A percentile compares a stretch with the other conserved stretches of the same genome.
Conservation (phyloP, 2,797 vertebrate species). For the Enteromius argenteus region DNA sequence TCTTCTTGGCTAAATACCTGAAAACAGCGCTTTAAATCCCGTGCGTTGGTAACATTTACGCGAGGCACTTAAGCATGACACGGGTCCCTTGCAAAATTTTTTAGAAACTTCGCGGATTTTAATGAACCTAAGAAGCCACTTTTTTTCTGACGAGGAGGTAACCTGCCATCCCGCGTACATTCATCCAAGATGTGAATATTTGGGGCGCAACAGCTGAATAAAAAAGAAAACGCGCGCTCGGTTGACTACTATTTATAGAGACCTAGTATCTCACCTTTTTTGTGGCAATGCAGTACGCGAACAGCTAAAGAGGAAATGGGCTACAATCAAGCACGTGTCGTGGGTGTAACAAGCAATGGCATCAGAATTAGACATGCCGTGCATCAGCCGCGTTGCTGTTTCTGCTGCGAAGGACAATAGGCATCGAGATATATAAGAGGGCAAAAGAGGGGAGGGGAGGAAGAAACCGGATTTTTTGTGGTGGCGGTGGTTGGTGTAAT, state of each 20-base stretch:
- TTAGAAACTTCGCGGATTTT: not conserved
- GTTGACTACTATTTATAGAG: slow-evolving; percentile 41
- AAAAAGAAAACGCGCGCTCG: not conserved
- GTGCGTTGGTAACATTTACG: not conserved
- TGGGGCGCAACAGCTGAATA: slow-evolving; percentile 37
- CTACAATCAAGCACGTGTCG: slow-evolving; percentile 43
- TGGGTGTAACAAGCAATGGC: slow-evolving; percentile 46
- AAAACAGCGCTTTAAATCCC: slow-evolving; percentile 60
- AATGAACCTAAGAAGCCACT: not conserved
- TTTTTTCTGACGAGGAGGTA: not conserved
- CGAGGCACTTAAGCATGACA: not conserved
- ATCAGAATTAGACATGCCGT: slow-evolving; percentile 45
- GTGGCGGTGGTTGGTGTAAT: slow-evolving; percentile 75
- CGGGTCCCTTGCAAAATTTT: not conserved
- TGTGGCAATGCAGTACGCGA: slow-evolving; percentile 45
- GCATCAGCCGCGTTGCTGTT: slow-evolving; percentile 56
- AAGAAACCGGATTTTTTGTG: slow-evolving; percentile 74
- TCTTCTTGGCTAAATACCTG: slow-evolving; percentile 73
- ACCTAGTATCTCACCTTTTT: slow-evolving; percentile 42
- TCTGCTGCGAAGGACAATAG: slow-evolving; percentile 78
- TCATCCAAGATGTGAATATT: slow-evolving; percentile 3
- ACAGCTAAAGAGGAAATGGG: slow-evolving; percentile 3
- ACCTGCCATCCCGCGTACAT: not conserved
- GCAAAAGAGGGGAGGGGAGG: slow-evolving; percentile 69
- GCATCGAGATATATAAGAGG: slow-evolving; percentile 74